Evolutionary conservation across 2,113 vertebrate species (phyloP).

Genomic region (Trichechus manatus): DNA sequence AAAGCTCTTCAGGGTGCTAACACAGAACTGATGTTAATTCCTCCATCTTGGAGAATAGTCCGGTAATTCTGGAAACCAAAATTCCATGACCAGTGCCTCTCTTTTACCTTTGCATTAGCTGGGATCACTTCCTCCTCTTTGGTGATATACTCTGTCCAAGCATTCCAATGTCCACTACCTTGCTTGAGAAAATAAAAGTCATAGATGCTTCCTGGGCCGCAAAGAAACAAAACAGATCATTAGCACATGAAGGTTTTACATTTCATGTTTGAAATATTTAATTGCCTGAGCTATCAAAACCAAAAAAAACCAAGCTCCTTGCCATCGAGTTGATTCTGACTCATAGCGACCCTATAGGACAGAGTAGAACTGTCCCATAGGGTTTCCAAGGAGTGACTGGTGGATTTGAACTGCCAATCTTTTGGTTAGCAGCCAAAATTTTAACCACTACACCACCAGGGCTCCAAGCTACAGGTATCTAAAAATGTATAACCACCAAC

Average conservation of each 20-base stretch:
- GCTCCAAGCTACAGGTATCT: neutral
- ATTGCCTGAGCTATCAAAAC: neutral
- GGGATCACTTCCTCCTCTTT: slow-evolving; percentile 90
- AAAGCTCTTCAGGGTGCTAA: neutral
- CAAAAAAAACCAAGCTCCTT: no score
- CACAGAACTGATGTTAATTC: neutral
- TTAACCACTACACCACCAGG: no score
- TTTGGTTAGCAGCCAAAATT: no score
- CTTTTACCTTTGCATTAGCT: slow-evolving; percentile 89
- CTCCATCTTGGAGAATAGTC: neutral
- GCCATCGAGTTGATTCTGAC: no score
- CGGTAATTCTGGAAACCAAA: neutral
- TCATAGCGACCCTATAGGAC: no score
- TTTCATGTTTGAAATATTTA: neutral
- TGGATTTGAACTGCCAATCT: no score
- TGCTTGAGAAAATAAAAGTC: slow-evolving; percentile 95
- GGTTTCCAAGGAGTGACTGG: no score
- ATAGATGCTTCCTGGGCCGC: slow-evolving; percentile 91
- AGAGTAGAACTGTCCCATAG: no score
- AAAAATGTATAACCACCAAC: neutral
- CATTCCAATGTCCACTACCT: slow-evolving; percentile 91
- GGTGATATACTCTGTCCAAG: slow-evolving; percentile 93
- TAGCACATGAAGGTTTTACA: neutral
- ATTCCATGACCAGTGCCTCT: neutral
- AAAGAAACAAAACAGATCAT: slow-evolving; percentile 65